Conservation (phyloP, 2,888 invertebrate species). For the Punctoribates punctum region DNA sequence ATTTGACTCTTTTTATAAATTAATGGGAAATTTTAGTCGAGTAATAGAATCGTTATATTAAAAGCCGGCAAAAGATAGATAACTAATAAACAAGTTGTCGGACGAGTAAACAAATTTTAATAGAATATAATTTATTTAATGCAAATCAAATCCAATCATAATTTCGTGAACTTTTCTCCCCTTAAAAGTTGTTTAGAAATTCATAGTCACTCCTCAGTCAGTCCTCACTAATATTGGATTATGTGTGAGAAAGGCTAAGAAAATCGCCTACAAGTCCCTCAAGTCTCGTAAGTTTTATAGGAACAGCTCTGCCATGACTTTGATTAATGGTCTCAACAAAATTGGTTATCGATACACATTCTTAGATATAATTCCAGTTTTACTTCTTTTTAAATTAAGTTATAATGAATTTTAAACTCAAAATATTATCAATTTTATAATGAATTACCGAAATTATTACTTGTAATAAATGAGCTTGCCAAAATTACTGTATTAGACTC, state of each 20-base stretch:
- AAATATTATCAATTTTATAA: too few species aligned
- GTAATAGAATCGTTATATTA: too few species aligned
- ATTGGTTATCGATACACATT: conserved; percentile 13
- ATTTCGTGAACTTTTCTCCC: conserved; percentile 31
- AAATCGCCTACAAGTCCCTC: conserved; percentile 18
- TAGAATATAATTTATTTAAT: conserved; percentile 26
- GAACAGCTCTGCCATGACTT: neutral
- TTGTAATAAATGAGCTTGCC: too few species aligned
- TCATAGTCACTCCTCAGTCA: conserved; percentile 16
- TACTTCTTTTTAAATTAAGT: conserved; percentile 16
- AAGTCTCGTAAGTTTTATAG: neutral
- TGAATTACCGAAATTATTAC: too few species aligned
- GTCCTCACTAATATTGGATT: conserved; percentile 27
- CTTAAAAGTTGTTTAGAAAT: conserved; percentile 32
- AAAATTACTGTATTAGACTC: too few species aligned
- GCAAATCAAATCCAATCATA: conserved; percentile 8
- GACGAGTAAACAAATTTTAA: conserved; percentile 21
- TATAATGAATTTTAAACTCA: neutral
- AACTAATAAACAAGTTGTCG: neutral
- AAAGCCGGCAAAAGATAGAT: neutral
- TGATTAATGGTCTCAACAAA: conserved; percentile 27
- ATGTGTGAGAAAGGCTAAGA: neutral
- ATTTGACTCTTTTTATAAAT: too few species aligned
- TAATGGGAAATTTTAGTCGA: too few species aligned
- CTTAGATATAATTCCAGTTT: conserved; percentile 3